These are phyloP conservation scores for Hirtodrosophila trivittata DNA, from an alignment of 2,888 invertebrate genomes.

Conservation along the genomic window DNA sequence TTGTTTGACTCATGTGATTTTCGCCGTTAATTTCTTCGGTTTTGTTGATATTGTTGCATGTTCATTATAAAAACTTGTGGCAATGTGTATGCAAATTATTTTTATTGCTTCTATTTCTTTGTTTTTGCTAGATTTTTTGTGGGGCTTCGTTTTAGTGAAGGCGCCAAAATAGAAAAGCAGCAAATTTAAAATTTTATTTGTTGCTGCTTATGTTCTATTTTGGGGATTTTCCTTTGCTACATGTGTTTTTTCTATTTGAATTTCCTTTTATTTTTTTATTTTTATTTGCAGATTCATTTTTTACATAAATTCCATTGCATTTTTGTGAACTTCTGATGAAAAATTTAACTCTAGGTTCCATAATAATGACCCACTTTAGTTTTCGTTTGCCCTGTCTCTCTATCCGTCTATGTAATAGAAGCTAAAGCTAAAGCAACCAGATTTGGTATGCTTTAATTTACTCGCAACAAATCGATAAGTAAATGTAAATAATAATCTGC, in stretches of 20 bases:
- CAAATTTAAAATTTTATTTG: background rate
- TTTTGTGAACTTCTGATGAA: too few relatives aligned
- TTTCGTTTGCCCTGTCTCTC: too few relatives aligned
- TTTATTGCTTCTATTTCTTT: slow-evolving; percentile 20
- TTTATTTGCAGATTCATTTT: background rate
- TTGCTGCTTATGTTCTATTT: background rate
- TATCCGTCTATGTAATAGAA: too few relatives aligned
- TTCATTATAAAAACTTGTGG: slow-evolving; percentile 23
- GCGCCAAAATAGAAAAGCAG: slow-evolving; percentile 33
- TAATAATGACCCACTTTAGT: too few relatives aligned
- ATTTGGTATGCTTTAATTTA: too few relatives aligned
- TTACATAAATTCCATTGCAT: too few relatives aligned
- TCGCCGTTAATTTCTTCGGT: slow-evolving; percentile 16
- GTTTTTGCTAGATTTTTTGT: background rate
- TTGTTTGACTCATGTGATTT: slow-evolving; percentile 36
- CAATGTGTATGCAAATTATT: slow-evolving; percentile 43
- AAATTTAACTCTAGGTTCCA: too few relatives aligned
- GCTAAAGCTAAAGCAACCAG: too few relatives aligned
- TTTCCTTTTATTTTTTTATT: too few relatives aligned
- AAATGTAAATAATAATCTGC: too few relatives aligned
- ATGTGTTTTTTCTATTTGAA: background rate
- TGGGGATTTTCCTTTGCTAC: too few relatives aligned
- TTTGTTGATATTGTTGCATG: slow-evolving; percentile 28
- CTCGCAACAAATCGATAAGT: too few relatives aligned
- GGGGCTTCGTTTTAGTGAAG: slow-evolving; percentile 34